A percentile compares a stretch with the other conserved stretches of the same genome.
Conservation (phyloP, 2,113 vertebrate species). For the Hyla sarda region DNA sequence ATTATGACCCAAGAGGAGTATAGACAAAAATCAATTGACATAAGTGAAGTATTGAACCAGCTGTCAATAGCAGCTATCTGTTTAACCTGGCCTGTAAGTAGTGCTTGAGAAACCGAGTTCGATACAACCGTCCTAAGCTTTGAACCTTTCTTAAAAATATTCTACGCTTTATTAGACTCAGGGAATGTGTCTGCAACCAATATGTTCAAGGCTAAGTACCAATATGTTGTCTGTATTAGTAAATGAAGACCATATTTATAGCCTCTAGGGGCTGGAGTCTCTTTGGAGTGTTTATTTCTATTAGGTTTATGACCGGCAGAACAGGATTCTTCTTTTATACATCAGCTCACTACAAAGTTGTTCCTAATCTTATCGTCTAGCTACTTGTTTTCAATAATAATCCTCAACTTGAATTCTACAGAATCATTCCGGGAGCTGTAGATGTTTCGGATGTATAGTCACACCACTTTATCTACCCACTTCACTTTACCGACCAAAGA, state of each 20-base stretch:
- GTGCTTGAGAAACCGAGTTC: slow-evolving; percentile 10
- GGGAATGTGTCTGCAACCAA: not conserved
- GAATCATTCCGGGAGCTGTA: not conserved
- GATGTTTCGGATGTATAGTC: too few relatives aligned
- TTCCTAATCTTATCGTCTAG: not conserved
- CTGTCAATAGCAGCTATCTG: slow-evolving; percentile 13
- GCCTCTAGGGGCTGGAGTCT: not conserved
- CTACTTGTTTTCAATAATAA: not conserved
- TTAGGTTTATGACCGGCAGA: not conserved
- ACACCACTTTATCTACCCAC: too few relatives aligned
- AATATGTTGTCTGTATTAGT: not conserved
- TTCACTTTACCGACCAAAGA: too few relatives aligned
- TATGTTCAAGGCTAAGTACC: not conserved
- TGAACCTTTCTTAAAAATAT: not conserved
- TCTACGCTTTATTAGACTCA: not conserved
- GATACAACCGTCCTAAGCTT: not conserved
- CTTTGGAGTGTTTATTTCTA: not conserved
- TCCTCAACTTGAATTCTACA: not conserved
- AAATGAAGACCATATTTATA: not conserved
- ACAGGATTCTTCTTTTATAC: not conserved
- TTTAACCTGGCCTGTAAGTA: slow-evolving; percentile 14
- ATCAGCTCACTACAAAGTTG: not conserved
- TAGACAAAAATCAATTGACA: slow-evolving; percentile 38
- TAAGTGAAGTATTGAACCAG: slow-evolving; percentile 29
- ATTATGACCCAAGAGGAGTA: slow-evolving; percentile 22